These are phyloP conservation scores for Cydia splendana DNA, from an alignment of 1,140 invertebrate species.

Conservation along the genomic window DNA sequence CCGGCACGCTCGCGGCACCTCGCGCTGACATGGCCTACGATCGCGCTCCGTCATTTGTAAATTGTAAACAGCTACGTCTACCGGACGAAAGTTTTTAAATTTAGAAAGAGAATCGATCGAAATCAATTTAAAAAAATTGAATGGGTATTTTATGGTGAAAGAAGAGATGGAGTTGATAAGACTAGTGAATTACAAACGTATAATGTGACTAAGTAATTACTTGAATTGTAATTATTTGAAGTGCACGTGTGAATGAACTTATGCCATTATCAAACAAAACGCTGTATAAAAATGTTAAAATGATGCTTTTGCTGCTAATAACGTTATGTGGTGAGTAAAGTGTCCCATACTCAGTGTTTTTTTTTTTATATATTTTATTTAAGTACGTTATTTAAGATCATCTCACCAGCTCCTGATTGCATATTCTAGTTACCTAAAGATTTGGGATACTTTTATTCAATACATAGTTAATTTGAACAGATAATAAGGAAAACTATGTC, in stretches of 20 bases:
- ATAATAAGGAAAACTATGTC: not conserved
- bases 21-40: conserved; percentile 51
- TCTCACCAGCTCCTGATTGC: no score
- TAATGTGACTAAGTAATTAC: conserved; percentile 6
- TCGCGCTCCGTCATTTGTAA: conserved; percentile 52
- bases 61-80: conserved; percentile 5
- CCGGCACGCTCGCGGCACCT: conserved; percentile 46
- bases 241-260: conserved; percentile 50
- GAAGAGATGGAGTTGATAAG: not conserved
- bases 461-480: no score
- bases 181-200: not conserved
- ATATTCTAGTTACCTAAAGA: no score
- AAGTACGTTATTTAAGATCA: no score
- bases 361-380: not conserved
- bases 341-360: not conserved
- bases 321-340: conserved; percentile 66
- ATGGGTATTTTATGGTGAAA: not conserved
- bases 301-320: conserved; percentile 66
- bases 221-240: conserved; percentile 33
- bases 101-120: no score
- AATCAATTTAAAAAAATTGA: no score
- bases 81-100: not conserved
- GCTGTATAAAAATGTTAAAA: conserved; percentile 48
- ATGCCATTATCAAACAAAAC: conserved; percentile 47
- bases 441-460: no score